Evolutionary conservation across 2,797 vertebrate species (phyloP), one percentile per base, ranked within the genome.

Genomic region (Eidolon dupreanum): DNA sequence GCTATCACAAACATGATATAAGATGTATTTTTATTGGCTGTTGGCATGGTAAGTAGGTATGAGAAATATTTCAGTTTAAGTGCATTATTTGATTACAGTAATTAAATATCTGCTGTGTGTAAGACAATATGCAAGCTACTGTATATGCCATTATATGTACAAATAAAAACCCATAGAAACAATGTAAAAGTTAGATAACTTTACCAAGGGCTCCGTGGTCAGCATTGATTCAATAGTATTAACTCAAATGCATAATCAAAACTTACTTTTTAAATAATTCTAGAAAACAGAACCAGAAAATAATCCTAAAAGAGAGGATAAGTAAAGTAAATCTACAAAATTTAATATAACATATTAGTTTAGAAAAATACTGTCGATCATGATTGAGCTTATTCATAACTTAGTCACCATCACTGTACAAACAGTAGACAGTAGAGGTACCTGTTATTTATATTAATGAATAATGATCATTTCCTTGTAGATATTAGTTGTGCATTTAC

Each of bases 251-350:
- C 74, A 70, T 24, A 70, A 41, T 68, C 36, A 82, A 55, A 70
- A 75, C 68, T 78, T 59, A 83, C 38, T 70, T 71, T 73, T 63
- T 33, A 78, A 94, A 78, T 75, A 84, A 59, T 93, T 96, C 28
- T 93, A 79, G 33, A 88, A 90, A 88, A 55, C 33, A 93, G 31
- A 75, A 28, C 4, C 59, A 95, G 66, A 65, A 93, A 92, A 75
- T 90, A 55, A 74, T 43, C n/a, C 83, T 83, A 55, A 61, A 79
- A 46, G 55, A 66, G 43, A 74, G 4, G 13, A 31, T 38, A 59
- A 66, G 22, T 71, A 66, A 59, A 66, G 22, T 71, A 71, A 83
- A 71, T 28, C 61, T 83, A 57, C 1, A 79, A 90, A 90, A 59
- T 1, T 43, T 79, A 89, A 61, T 89, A 57, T 59, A 57, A 20